Conservation (phyloP, 2,888 invertebrate genomes). For the Vandiemenella viatica region DNA sequence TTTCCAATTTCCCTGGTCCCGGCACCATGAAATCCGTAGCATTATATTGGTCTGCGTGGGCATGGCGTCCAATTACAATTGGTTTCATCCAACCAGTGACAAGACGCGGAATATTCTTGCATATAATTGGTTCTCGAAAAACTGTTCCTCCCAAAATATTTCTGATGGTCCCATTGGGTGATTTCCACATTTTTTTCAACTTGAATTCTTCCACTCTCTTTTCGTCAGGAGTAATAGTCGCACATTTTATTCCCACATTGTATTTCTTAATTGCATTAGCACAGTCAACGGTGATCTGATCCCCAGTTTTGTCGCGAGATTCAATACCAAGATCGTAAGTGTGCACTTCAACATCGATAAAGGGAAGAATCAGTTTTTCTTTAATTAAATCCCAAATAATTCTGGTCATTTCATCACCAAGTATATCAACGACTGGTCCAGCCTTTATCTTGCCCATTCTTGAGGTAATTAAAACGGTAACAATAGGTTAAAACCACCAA, state of each 20-base stretch:
- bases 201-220: constrained; percentile 84
- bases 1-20: constrained; percentile 71
- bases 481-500: no score
- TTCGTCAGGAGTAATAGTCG: constrained; percentile 96
- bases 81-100: constrained; percentile 92
- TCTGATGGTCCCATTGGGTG: constrained; percentile 77
- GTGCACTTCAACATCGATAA: constrained; percentile 87
- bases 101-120: constrained; percentile 86
- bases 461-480: neutral
- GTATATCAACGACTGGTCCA: constrained; percentile 80
- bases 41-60: constrained; percentile 94
- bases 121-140: constrained; percentile 75
- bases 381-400: constrained; percentile 98
- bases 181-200: constrained; percentile 80
- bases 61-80: constrained; percentile 96
- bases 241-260: constrained; percentile 98
- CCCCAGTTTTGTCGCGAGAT: constrained; percentile 82
- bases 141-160: constrained; percentile 74
- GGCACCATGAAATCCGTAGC: constrained; percentile 95
- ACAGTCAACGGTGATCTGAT: constrained; percentile 91
- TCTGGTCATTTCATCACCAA: constrained; percentile 94
- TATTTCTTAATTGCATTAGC: constrained; percentile 93
- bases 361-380: constrained; percentile 89
- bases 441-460: constrained; percentile 30
- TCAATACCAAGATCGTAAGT: constrained; percentile 91